Evolutionary conservation across 1,140 invertebrate genomes (phyloP).

Genomic region (Frieseomelitta varia): DNA sequence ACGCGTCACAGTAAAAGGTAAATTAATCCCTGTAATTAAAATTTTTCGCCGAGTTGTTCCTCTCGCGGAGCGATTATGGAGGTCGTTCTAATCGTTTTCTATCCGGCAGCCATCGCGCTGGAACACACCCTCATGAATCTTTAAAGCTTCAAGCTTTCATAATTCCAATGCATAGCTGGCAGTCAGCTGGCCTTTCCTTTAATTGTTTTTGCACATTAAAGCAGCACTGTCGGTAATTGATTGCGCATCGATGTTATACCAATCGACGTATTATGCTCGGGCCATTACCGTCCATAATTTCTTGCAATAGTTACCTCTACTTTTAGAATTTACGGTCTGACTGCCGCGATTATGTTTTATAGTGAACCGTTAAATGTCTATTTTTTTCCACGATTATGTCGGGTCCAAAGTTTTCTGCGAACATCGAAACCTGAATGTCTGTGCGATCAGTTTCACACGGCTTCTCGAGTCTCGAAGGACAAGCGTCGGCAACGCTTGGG

Average conservation of each 20-base stretch:
- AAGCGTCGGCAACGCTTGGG: too few species aligned
- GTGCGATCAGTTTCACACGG: background rate
- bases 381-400: background rate
- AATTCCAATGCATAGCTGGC: constrained; percentile 5
- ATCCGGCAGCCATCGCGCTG: background rate
- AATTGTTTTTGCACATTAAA: background rate
- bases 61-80: background rate
- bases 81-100: background rate
- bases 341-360: background rate
- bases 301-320: background rate
- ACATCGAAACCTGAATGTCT: background rate
- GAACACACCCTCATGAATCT: background rate
- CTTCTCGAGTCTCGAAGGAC: background rate
- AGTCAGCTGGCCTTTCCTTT: background rate
- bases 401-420: background rate
- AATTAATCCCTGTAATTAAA: constrained; percentile 31
- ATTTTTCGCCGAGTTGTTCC: constrained; percentile 4
- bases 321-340: background rate
- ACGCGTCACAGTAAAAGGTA: constrained; percentile 80
- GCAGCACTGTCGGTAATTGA: background rate
- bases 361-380: background rate
- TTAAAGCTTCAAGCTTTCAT: background rate
- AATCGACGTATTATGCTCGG: background rate
- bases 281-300: background rate
- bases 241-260: background rate